Evolutionary conservation across 1,140 invertebrate genomes (phyloP), one percentile per base, ranked within the genome.

Genomic region (Lepidurus packardi): DNA sequence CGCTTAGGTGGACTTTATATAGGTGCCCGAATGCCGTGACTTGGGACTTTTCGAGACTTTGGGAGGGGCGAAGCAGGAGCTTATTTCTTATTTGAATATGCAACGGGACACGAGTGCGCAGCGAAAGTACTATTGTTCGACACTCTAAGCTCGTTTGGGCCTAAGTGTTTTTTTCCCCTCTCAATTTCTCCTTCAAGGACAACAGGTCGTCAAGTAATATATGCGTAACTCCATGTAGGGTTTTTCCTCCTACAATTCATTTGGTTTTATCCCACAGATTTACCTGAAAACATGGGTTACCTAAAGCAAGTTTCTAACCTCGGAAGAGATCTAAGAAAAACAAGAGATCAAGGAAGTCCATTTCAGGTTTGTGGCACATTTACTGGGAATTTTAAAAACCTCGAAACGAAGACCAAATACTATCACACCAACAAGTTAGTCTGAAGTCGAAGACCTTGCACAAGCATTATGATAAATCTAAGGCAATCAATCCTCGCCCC

Each of bases 71-170:
- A 8, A 5, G 8, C 53, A 65, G 21, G 53, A 65, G 45, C 5
- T 47, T 65, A n/a, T 65, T 65, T 65, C 34, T 65, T 65, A 65
- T 65, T 65, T 65, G 53, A 65, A 65, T 65, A 65, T 16, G 53
- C 53, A 65, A 65, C 21, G 53, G 53, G 53, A 65, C 53, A 65
- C 13, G 21, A 9, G 21, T 65, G 21, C 3, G 16, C 53, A 65
- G 53, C 16, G 53, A 65, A 65, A 65, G 53, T 65, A 16, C 16
- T 65, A 21, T 34, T 65, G 13, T 47, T 16, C 9, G 21, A 13
- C 53, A 21, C 21, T 65, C 21, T 65, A 65, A 65, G 16, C 53
- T 65, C 53, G 53, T 65, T 16, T 65, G 53, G 53, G 53, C 53
- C 53, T 65, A 65, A 65, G 21, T 65, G 53, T 65, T 65, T 65